Evolutionary conservation across 2,797 vertebrate species (phyloP).

Genomic region (Thunnus albacares): DNA sequence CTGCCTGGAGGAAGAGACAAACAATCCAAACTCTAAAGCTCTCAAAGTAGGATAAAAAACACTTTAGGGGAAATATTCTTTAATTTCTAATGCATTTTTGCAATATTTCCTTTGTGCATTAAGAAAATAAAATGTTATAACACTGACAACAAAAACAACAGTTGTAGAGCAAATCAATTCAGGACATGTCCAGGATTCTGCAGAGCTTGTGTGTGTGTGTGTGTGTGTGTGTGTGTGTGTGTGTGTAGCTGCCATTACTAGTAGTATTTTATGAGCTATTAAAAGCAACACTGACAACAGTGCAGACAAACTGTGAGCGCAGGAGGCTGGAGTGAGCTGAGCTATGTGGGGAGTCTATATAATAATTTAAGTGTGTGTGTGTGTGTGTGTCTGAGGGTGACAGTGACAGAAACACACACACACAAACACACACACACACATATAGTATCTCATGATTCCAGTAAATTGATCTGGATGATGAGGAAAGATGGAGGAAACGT

Average conservation of each 20-base stretch:
- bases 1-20: background rate
- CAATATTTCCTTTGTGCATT: background rate
- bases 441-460: background rate
- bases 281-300: constrained; percentile 2
- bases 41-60: too few relatives aligned
- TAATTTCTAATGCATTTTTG: too few relatives aligned
- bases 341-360: constrained; percentile 9
- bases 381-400: background rate
- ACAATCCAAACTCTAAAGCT: background rate
- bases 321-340: background rate
- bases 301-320: background rate
- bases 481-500: background rate
- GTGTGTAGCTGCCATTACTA: background rate
- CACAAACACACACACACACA: background rate
- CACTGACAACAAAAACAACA: background rate
- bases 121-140: background rate
- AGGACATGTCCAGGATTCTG: too few relatives aligned
- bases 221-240: constrained; percentile 19
- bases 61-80: too few relatives aligned
- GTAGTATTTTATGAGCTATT: constrained; percentile 17
- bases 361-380: background rate
- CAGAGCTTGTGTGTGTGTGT: background rate
- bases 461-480: constrained; percentile 7
- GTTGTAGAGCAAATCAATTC: background rate
- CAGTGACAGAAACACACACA: background rate